Evolutionary conservation across 1,140 invertebrate species (phyloP), one percentile per base, ranked within the genome.

Genomic region (Oncopodura yosiiana): DNA sequence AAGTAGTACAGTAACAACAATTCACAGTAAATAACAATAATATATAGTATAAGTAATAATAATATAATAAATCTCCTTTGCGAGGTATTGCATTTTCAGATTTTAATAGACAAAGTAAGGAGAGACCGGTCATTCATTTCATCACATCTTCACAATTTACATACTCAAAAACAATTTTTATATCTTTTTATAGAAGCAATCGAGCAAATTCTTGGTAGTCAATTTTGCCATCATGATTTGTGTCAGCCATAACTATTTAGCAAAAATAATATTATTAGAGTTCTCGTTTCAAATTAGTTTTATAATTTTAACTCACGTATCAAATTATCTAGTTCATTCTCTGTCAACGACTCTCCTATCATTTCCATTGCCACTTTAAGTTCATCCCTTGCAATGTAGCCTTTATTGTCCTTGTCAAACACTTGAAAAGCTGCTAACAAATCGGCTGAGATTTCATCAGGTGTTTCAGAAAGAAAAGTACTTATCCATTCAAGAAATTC

Each of bases 321-420:
- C 67, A 85, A 75, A 59, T 84, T 79, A 65, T 80, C 79, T 19
- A 86, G 71, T 66, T 84, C 82, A 57, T 74, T 70, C 61, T 85
- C 82, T 1, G 81, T 81, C 37, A 84, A 75, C 3, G 75, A 75
- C 70, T 86, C 83, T 30, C 81, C 82, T 63, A 86, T 85, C 74
- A 84, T 80, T 70, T 85, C 81, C 74, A 86, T 81, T 11, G 82
- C 83, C 49, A 75, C 72, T 65, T 78, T 76, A 30, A 86, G 69
- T 71, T 86, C 83, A 66, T 84, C 82, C 67, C 64, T 68, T 34
- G 82, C 83, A 64, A 86, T 85, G 66, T 78, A 86, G 3, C 83
- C 83, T 69, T 85, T 83, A 60, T 78, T 75, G 66, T 86, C 83
- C 44, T 81, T 75, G 70, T 86, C 83, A 68, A 86, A 85, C 45